Evolutionary conservation across 2,113 vertebrate species (phyloP), one percentile per base, ranked within the genome.

Genomic region (Pangasianodon gigas): DNA sequence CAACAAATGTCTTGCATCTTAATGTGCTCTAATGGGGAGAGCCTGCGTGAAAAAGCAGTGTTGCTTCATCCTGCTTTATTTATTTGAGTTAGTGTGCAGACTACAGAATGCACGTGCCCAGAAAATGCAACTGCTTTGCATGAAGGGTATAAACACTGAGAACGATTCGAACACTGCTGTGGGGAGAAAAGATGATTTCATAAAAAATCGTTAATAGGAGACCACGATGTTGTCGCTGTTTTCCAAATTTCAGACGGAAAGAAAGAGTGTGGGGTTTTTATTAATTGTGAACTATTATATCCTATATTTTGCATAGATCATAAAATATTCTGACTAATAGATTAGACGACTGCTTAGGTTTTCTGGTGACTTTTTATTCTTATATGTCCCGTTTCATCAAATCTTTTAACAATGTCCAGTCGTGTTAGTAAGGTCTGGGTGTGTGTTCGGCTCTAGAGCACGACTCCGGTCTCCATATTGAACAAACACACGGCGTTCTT

Each of bases 391-490:
- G 46, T 51, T 74, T 86, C 18, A 54, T 74, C 67, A 74, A 24
- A 52, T 86, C n/a, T 24, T 32, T 14, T 14, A 26, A 26, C 48
- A n/a, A 41, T 56, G 51, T 58, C 69, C 69, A 87, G 41, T 74
- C 29, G 65, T 69, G 13, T 69, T 51, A 69, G 46, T 51, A 41
- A n/a, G 18, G 37, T 37, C 85, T 32, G n/a, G 75, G n/a, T 74
- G 52, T 79, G 86, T 32, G 86, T 24, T 58, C 41, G 16, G 37
- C 71, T 79, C 74, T 48, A 62, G 44, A 87, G n/a, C 86, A 87
- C 86, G 69, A 87, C 67, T 87, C 37, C 37, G 32, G 74, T 60
- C 74, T 87, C 86, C 86, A 87, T 87, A 87, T 87, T 80, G 86
- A 79, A 79, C 71, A 79, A 58, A 62, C 86, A 77, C 37, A 26